phyloP scores from a whole-genome alignment of 2,797 vertebrate genomes.

The Cossypha polioptera region DNA sequence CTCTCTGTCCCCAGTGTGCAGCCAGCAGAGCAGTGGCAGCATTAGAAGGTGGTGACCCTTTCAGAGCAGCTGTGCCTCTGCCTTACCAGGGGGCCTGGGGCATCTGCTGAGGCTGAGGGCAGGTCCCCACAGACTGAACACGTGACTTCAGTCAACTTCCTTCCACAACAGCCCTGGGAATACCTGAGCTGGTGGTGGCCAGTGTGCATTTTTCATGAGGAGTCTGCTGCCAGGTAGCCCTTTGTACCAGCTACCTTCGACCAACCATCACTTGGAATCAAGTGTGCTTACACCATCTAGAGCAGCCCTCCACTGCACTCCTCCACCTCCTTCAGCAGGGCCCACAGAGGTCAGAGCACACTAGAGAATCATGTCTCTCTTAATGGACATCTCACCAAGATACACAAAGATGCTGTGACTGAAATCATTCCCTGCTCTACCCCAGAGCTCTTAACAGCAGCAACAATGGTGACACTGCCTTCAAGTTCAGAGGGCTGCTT shows the following conservation, averaged over 20 bases:
- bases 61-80: neutral
- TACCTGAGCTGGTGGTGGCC: rapidly evolving
- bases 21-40: neutral
- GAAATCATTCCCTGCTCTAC: neutral
- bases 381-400: neutral
- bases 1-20: neutral
- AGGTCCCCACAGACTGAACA: neutral
- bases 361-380: neutral
- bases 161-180: neutral
- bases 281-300: neutral
- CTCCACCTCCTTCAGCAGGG: neutral
- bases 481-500: neutral
- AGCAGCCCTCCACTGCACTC: neutral
- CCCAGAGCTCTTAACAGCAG: neutral
- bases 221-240: neutral
- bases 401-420: neutral
- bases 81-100: neutral
- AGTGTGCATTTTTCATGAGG: neutral
- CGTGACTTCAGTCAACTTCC: neutral
- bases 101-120: neutral
- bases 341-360: neutral
- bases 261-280: neutral
- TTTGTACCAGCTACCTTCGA: neutral
- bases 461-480: neutral
- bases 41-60: neutral